A percentile compares a stretch with the other conserved stretches of the same genome.
phyloP scores from a whole-genome alignment of 2,797 vertebrate species.

The Lagorchestes hirsutus region DNA sequence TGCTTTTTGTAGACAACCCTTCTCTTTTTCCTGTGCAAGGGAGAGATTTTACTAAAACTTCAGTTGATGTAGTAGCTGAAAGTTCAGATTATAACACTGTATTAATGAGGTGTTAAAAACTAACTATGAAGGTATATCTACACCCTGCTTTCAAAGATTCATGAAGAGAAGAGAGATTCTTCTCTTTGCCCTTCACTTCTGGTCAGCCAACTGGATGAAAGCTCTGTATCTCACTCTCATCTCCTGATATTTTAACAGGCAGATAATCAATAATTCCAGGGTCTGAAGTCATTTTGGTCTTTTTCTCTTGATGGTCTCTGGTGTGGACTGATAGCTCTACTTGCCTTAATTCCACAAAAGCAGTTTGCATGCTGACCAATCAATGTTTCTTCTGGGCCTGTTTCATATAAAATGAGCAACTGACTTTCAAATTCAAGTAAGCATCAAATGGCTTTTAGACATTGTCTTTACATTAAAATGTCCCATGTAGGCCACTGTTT shows the following conservation, averaged over 20 bases:
- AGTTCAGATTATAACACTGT: not conserved
- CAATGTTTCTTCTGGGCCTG: not conserved
- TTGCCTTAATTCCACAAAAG: not conserved
- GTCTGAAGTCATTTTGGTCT: not conserved
- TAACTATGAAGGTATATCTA: not conserved
- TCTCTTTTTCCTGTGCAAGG: not conserved
- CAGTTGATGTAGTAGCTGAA: not conserved
- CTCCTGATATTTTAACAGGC: not conserved
- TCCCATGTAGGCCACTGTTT: not conserved
- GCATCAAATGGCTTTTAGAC: not conserved
- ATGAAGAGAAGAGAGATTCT: not conserved
- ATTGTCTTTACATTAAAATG: not conserved
- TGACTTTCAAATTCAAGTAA: not conserved
- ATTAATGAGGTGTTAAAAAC: not conserved
- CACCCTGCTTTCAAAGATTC: not conserved
- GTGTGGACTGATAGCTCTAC: not conserved
- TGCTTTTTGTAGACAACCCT: not conserved
- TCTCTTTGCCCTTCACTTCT: not conserved
- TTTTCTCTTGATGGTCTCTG: not conserved
- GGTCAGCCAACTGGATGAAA: not conserved
- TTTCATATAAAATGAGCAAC: not conserved
- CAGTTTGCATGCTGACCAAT: not conserved
- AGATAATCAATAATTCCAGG: not conserved
- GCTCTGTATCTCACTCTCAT: not conserved
- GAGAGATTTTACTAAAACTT: not conserved